Conservation (phyloP, 2,888 invertebrate species). For the Scaptomyza flava region DNA sequence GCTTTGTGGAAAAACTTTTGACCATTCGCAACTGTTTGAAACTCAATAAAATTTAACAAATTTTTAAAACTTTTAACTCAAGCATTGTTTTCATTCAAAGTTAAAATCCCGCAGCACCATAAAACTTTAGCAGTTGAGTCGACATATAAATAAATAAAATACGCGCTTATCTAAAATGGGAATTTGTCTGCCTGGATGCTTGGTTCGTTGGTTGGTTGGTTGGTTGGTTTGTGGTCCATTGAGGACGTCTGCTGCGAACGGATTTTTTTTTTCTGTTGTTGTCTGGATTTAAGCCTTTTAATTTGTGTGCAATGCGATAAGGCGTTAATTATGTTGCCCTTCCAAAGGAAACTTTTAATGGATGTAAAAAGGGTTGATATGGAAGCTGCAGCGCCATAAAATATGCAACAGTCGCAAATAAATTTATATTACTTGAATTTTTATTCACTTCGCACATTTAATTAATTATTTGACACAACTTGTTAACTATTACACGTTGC, state of each 20-base stretch:
- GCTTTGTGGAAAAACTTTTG: neutral
- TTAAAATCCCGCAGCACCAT: conserved; percentile 14
- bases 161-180: conserved; percentile 62
- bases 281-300: conserved; percentile 59
- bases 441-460: conserved; percentile 25
- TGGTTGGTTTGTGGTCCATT: conserved; percentile 38
- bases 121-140: conserved; percentile 15
- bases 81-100: conserved; percentile 12
- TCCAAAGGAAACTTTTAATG: conserved; percentile 18
- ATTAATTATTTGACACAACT: conserved; percentile 18
- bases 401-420: conserved; percentile 42
- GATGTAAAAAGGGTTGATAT: neutral
- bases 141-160: conserved; percentile 53
- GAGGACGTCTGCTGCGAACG: conserved; percentile 45
- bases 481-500: neutral
- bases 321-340: conserved; percentile 60
- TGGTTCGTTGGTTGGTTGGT: conserved; percentile 19
- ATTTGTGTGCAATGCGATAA: conserved; percentile 72
- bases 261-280: conserved; percentile 13
- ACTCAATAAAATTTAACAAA: neutral
- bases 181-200: conserved; percentile 39
- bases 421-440: conserved; percentile 14
- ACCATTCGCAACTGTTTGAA: neutral
- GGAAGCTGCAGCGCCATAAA: conserved; percentile 37
- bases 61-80: neutral